phyloP scores from a whole-genome alignment of 2,888 invertebrate genomes.

The Ischnura elegans region DNA sequence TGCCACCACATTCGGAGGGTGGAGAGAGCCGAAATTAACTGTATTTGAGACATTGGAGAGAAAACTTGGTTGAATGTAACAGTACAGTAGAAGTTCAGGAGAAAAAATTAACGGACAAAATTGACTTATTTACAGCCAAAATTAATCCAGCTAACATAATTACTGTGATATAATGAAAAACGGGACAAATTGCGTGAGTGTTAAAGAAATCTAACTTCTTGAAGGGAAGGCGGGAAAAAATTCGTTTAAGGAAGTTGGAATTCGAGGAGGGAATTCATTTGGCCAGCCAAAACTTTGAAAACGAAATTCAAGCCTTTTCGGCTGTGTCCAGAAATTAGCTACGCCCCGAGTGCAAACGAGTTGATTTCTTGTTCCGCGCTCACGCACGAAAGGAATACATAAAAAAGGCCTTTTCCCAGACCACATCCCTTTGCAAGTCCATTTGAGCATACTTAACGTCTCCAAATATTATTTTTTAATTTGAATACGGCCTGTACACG shows the following conservation, averaged over 20 bases:
- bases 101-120: too few relatives aligned
- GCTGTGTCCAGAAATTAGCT: not conserved
- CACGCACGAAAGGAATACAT: not conserved
- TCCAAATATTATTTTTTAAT: conserved; percentile 2
- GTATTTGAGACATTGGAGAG: too few relatives aligned
- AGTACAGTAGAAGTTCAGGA: too few relatives aligned
- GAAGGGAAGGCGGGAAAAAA: not conserved
- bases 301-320: not conserved
- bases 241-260: not conserved
- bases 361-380: not conserved
- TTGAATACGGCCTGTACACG: not conserved
- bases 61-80: too few relatives aligned
- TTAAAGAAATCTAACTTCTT: too few relatives aligned
- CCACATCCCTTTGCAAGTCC: not conserved
- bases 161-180: too few relatives aligned
- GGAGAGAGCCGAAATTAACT: too few relatives aligned
- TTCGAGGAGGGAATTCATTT: not conserved
- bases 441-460: not conserved
- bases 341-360: not conserved
- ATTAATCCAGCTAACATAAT: too few relatives aligned
- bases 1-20: too few relatives aligned
- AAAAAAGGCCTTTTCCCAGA: not conserved
- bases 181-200: too few relatives aligned
- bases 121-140: too few relatives aligned
- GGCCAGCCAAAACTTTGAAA: not conserved